Evolutionary conservation across 1,140 invertebrate species (phyloP).

Genomic region (Drosophila sucinea): DNA sequence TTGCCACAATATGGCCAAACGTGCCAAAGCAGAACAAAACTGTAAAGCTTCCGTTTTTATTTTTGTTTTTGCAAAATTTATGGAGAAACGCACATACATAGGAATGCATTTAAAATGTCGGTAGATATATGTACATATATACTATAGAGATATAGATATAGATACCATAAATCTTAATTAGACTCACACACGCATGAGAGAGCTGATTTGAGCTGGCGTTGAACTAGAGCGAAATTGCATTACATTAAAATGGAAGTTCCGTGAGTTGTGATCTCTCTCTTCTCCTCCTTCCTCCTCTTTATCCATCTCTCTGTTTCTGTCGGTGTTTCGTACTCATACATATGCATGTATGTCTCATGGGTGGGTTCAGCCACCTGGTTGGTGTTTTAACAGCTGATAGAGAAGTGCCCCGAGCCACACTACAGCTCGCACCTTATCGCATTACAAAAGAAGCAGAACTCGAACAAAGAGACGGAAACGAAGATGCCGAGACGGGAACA

Average conservation of each 20-base stretch:
- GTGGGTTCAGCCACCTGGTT: background rate
- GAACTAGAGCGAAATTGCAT: constrained; percentile 25
- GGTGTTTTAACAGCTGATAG: constrained; percentile 16
- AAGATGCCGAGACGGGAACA: background rate
- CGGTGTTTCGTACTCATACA: background rate
- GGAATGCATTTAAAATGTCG: background rate
- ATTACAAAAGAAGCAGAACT: background rate
- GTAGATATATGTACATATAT: background rate
- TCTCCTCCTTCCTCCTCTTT: background rate
- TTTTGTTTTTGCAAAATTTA: constrained; percentile 11
- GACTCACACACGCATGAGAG: constrained; percentile 19
- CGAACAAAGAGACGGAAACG: background rate
- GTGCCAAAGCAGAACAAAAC: constrained; percentile 14
- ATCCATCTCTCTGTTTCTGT: background rate
- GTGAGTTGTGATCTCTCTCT: background rate
- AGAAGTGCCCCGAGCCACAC: background rate
- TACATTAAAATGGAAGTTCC: constrained; percentile 13
- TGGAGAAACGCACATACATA: background rate
- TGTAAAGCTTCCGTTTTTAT: constrained; percentile 14
- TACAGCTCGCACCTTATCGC: background rate
- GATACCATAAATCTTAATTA: constrained; percentile 34
- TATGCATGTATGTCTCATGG: background rate
- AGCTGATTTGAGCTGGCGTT: constrained; percentile 6
- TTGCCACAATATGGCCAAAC: constrained; percentile 31
- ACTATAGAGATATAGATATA: constrained; percentile 2